Evolutionary conservation across 2,888 invertebrate genomes (phyloP).

Genomic region (Ennomos erosarius): DNA sequence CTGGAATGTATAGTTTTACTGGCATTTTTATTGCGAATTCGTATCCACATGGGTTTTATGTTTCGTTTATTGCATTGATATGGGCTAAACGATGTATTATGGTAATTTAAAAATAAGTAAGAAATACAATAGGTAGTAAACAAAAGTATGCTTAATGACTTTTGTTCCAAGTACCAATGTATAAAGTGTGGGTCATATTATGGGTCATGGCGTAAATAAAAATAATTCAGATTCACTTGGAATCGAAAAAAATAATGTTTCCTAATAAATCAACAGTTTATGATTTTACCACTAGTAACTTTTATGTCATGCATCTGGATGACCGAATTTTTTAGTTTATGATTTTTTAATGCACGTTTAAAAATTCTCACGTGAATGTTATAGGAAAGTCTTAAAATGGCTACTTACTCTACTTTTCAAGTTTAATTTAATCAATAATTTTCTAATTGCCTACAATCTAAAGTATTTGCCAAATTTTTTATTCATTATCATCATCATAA

Average conservation of each 20-base stretch:
- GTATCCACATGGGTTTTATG: conserved; percentile 18
- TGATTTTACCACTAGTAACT: conserved; percentile 12
- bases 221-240: neutral
- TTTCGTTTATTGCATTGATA: conserved; percentile 17
- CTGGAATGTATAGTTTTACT: conserved; percentile 21
- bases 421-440: no score
- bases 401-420: no score
- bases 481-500: no score
- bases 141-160: no score
- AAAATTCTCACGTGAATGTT: neutral
- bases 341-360: no score
- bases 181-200: no score
- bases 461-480: no score
- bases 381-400: neutral
- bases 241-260: neutral
- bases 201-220: no score
- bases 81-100: neutral
- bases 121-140: no score
- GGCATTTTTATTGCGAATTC: conserved; percentile 23
- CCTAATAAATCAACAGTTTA: conserved; percentile 4
- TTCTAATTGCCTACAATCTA: no score
- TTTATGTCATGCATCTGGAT: conserved; percentile 17
- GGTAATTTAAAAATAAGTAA: neutral
- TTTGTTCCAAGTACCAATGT: no score
- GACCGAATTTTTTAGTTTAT: conserved; percentile 21